These are phyloP conservation scores for Sebastolobus alascanus DNA, from an alignment of 2,797 vertebrate genomes.

Conservation along the genomic window DNA sequence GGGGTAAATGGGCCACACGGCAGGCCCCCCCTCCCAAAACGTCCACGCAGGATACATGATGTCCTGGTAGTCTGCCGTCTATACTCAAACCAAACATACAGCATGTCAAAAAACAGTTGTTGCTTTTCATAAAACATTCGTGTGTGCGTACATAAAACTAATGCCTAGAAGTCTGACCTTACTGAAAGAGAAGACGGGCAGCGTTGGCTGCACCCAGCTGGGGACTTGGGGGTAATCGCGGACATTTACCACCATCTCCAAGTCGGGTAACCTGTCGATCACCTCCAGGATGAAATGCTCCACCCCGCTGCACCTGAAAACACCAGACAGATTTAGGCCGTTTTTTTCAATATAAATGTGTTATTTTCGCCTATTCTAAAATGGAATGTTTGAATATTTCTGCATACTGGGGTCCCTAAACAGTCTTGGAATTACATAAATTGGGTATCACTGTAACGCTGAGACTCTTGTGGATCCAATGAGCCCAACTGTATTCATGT, in stretches of 20 bases:
- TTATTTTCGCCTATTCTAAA: too few species aligned
- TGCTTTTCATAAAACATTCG: neutral
- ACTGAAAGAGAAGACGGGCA: constrained; percentile 97
- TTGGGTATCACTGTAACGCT: too few species aligned
- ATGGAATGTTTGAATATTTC: too few species aligned
- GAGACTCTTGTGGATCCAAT: too few species aligned
- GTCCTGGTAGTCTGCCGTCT: constrained; percentile 95
- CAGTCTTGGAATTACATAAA: too few species aligned
- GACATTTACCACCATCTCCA: constrained; percentile 98
- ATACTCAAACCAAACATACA: constrained; percentile 10
- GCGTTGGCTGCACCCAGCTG: constrained; percentile 89
- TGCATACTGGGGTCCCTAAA: too few species aligned
- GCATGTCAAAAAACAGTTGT: neutral
- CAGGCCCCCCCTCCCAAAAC: constrained; percentile 98
- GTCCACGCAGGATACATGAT: constrained; percentile 99
- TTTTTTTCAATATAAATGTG: too few species aligned
- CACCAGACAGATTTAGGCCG: neutral
- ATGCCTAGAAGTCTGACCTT: constrained; percentile 86
- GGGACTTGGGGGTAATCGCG: constrained; percentile 98
- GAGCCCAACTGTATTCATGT: too few species aligned
- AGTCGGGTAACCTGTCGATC: constrained; percentile 89
- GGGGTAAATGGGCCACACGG: constrained; percentile 98
- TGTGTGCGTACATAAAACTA: neutral
- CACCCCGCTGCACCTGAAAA: constrained; percentile 93
- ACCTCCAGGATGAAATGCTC: constrained; percentile 95